A percentile compares a stretch with the other conserved stretches of the same genome.
Conservation (phyloP, 2,113 vertebrate genomes). For the Pseudorhombus dupliciocellatus region DNA sequence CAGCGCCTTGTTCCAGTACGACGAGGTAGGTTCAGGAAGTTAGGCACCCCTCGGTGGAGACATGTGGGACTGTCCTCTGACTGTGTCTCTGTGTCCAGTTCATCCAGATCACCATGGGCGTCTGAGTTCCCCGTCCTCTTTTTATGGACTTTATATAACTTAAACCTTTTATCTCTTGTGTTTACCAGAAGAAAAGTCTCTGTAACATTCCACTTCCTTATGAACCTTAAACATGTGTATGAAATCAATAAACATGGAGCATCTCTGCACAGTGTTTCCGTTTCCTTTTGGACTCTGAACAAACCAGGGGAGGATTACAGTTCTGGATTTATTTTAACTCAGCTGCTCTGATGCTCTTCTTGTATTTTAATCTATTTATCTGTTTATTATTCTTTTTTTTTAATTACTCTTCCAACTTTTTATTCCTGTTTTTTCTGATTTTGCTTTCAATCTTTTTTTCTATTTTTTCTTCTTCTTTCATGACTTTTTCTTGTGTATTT, state of each 20-base stretch:
- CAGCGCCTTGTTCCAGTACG: constrained; percentile 89
- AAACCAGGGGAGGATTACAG: no score
- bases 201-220: background rate
- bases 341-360: no score
- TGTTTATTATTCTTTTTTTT: no score
- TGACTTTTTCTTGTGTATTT: no score
- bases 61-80: no score
- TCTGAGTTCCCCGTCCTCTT: constrained; percentile 62
- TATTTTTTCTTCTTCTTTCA: no score
- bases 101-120: constrained; percentile 78
- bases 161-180: background rate
- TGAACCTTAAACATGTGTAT: background rate
- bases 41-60: no score
- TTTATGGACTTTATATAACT: background rate
- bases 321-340: no score
- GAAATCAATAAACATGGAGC: background rate
- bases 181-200: background rate
- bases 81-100: constrained; percentile 63
- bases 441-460: no score
- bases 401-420: no score
- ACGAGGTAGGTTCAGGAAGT: constrained; percentile 97
- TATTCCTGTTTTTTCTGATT: no score
- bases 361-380: no score
- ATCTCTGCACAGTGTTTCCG: background rate
- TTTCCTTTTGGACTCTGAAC: background rate